phyloP scores from a whole-genome alignment of 2,113 vertebrate genomes.

The Arizona elegans region DNA sequence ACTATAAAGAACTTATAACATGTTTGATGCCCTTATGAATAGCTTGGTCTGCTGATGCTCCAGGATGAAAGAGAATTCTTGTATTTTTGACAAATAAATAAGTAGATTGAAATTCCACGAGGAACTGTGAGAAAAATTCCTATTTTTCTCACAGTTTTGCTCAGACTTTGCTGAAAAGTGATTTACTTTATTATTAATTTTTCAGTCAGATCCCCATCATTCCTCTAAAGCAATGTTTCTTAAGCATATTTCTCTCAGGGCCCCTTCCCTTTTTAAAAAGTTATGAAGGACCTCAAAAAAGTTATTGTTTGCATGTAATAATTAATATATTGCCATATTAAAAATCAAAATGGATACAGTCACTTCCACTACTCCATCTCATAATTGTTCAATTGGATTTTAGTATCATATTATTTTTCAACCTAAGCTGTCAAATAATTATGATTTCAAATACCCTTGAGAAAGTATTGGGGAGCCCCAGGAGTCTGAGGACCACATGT shows the following conservation, averaged over 20 bases:
- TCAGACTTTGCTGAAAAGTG: neutral
- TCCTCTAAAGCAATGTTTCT: neutral
- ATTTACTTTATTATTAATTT: neutral
- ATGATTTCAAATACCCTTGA: neutral
- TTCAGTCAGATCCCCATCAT: neutral
- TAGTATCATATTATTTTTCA: neutral
- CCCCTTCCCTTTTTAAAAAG: neutral
- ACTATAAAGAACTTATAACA: neutral
- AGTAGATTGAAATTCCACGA: neutral
- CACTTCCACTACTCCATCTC: neutral
- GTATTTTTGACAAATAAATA: neutral
- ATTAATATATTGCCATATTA: neutral
- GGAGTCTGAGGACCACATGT: neutral
- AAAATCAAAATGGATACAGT: neutral
- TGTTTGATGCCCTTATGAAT: neutral
- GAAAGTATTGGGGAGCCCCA: neutral
- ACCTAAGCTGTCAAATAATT: neutral
- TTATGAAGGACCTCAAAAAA: neutral
- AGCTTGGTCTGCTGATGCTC: neutral
- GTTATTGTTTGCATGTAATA: neutral
- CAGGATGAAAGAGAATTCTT: neutral
- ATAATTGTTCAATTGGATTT: neutral
- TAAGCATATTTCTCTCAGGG: neutral
- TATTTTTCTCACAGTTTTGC: too few relatives aligned
- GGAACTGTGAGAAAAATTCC: neutral